Evolutionary conservation across 1,140 invertebrate genomes (phyloP).

Genomic region (Drosophila bifasciata): DNA sequence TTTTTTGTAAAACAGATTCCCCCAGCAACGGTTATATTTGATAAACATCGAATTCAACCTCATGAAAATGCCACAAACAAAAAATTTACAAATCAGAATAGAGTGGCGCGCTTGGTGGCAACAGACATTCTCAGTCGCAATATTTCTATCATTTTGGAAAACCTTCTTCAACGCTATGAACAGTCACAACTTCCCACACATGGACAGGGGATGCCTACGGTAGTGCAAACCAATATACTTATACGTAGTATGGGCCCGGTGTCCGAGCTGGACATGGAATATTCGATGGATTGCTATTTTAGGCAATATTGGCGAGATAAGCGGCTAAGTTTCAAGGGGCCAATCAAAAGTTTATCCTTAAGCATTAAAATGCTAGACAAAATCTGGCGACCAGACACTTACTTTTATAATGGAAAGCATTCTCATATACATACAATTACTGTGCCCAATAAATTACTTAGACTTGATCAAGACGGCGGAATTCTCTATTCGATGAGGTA

Average conservation of each 20-base stretch:
- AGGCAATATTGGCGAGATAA: slow-evolving; percentile 95
- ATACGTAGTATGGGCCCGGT: slow-evolving; percentile 98
- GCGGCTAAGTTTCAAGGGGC: slow-evolving; percentile 92
- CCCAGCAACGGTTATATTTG: background rate
- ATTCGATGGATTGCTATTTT: slow-evolving; percentile 99
- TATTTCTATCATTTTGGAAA: slow-evolving; percentile 93
- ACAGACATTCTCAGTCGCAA: slow-evolving; percentile 91
- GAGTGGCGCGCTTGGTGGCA: slow-evolving; percentile 84
- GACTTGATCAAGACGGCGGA: slow-evolving; percentile 94
- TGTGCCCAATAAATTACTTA: slow-evolving; percentile 95
- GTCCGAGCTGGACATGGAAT: slow-evolving; percentile 98
- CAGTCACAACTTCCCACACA: slow-evolving; percentile 94
- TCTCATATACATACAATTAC: slow-evolving; percentile 98
- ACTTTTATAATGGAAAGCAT: slow-evolving; percentile 96
- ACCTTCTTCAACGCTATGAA: slow-evolving; percentile 95
- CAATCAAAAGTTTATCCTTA: slow-evolving; percentile 91
- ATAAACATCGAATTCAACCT: slow-evolving; percentile 12
- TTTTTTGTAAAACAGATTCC: slow-evolving; percentile 34
- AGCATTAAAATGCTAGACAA: slow-evolving; percentile 96
- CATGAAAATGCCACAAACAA: slow-evolving; percentile 13
- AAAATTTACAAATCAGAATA: background rate
- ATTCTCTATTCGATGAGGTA: slow-evolving; percentile 98
- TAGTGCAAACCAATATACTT: slow-evolving; percentile 95
- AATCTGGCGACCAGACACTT: slow-evolving; percentile 98
- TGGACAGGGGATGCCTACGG: slow-evolving; percentile 91